Base-by-base conservation (phyloP, 2,797 vertebrate genomes). In the Ambastaia sidthimunki region DNA sequence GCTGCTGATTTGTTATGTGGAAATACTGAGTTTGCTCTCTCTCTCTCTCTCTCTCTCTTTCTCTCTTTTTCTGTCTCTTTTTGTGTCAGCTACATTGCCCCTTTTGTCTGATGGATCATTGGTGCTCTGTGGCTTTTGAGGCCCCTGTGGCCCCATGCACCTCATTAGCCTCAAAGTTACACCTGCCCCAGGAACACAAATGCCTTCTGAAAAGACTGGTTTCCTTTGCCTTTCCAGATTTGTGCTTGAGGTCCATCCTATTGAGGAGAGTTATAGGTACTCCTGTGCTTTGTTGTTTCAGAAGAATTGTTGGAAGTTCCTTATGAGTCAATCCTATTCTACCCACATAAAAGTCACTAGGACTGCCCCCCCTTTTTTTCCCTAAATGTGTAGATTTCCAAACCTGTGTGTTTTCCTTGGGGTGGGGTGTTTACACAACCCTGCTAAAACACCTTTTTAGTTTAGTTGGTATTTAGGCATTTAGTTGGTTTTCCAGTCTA, bases 91-190 rank as follows among this genome's bases (percentile, higher is more conserved):
- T 80, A 80, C 25, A 73, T 72, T 76, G 28, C 28, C 4, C 4
- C 74, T 76, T 84, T 84, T 84, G 82, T 85, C 65, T 87, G 76
- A 70, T 83, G 76, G 73, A 83, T 84, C 60, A 62, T 52, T 80
- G 80, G 54, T 67, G 55, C 74, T 72, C 54, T 73, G 55, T 76
- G 34, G 28, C 28, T 28, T 28, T 28, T 28, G 28, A 28, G 28
- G 71, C 57, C 60, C 25, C 54, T 6, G 25, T 79, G 67, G 44
- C 52, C 80, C 21, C 60, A 70, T 81, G 72, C 68, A 70, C 55
- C 72, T 74, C 78, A 83, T 83, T 85, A 86, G 59, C 28, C 74
- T 82, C 71, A 80, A 83, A 86, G 69, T 82, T 57, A 74, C 23
- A 83, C 76, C 81, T 83, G 54, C 76, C 82, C 78, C 44, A 12